phyloP scores from a whole-genome alignment of 2,113 vertebrate genomes.

The Pica pica region DNA sequence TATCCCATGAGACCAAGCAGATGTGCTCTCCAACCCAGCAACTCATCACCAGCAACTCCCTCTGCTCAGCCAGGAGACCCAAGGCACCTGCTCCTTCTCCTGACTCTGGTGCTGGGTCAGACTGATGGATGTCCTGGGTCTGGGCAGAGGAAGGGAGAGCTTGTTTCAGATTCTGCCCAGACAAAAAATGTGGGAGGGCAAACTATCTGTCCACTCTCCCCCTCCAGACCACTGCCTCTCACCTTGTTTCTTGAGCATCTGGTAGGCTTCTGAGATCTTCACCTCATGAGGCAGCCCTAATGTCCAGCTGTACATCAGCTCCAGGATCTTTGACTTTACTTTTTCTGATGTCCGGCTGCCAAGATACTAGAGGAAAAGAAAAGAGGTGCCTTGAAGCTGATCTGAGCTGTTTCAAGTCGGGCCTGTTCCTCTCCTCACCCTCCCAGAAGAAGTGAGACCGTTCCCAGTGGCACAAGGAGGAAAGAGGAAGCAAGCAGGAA shows the following conservation, averaged over 20 bases:
- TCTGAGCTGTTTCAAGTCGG: background rate
- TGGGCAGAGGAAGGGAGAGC: background rate
- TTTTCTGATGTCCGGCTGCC: conserved; percentile 88
- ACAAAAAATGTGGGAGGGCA: background rate
- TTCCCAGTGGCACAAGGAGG: background rate
- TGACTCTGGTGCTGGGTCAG: background rate
- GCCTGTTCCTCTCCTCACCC: background rate
- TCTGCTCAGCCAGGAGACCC: background rate
- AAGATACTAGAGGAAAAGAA: conserved; percentile 80
- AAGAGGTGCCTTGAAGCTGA: background rate
- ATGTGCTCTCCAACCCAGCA: background rate
- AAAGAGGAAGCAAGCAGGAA: conserved; percentile 41
- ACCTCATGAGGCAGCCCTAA: conserved; percentile 85
- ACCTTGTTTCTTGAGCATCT: conserved; percentile 99
- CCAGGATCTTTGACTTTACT: conserved; percentile 92
- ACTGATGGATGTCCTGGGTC: background rate
- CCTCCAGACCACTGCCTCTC: background rate
- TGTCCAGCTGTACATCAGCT: conserved; percentile 93
- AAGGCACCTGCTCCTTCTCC: background rate
- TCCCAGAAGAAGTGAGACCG: background rate
- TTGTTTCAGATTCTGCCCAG: background rate
- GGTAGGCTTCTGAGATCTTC: conserved; percentile 94
- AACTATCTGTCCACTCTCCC: background rate
- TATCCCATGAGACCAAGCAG: background rate
- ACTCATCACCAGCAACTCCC: background rate